phyloP scores from a whole-genome alignment of 1,140 invertebrate species.

The Nymphalis io region DNA sequence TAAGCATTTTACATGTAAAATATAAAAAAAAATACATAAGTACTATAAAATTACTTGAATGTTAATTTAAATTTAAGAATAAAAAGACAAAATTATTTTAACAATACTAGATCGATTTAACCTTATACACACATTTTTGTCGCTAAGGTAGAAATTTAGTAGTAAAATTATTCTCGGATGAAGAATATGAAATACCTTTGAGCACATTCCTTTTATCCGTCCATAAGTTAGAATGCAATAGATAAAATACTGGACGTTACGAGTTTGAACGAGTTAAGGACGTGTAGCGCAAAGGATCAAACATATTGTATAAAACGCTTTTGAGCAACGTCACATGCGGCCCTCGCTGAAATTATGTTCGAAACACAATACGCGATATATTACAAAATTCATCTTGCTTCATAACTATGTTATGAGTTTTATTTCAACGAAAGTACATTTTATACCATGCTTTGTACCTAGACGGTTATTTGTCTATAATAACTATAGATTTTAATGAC shows the following conservation, averaged over 20 bases:
- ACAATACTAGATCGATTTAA: not conserved
- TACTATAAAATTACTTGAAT: too few species aligned
- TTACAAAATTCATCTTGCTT: not conserved
- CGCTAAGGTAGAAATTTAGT: not conserved
- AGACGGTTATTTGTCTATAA: too few species aligned
- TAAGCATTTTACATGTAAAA: too few species aligned
- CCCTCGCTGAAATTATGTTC: not conserved
- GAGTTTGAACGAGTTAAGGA: slow-evolving; percentile 6
- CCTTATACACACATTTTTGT: slow-evolving; percentile 1
- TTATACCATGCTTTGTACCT: too few species aligned
- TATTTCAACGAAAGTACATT: too few species aligned
- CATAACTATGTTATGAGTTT: too few species aligned
- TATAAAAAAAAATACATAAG: too few species aligned
- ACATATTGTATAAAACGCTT: not conserved
- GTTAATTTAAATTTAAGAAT: too few species aligned
- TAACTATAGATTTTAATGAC: too few species aligned
- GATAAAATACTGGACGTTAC: slow-evolving; percentile 11
- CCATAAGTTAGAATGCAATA: slow-evolving; percentile 9
- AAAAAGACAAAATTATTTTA: not conserved
- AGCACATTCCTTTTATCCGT: slow-evolving; percentile 1
- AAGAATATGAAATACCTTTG: not conserved
- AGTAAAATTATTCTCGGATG: not conserved
- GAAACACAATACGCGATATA: not conserved
- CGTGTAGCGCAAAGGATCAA: not conserved
- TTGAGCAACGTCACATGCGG: not conserved